Conservation (phyloP, 2,888 invertebrate genomes). For the Lasioglossum marginatum region DNA sequence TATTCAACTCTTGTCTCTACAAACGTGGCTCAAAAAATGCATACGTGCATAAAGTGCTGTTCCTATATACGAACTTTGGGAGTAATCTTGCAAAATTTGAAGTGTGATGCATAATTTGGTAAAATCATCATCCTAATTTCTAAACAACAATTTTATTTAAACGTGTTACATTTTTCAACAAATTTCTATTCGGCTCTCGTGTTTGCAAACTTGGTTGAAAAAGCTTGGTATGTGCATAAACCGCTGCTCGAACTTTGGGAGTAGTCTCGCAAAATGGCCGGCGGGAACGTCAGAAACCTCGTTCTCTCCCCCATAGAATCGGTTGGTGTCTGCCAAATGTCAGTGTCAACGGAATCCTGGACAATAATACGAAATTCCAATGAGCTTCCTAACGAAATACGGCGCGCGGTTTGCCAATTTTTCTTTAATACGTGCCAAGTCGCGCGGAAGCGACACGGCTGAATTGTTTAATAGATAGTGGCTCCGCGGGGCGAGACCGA, state of each 20-base stretch:
- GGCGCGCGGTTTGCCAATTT: conserved; percentile 60
- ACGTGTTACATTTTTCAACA: not conserved
- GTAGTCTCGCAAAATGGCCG: not conserved
- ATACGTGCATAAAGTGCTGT: not conserved
- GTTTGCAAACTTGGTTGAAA: not conserved
- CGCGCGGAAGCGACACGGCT: conserved; percentile 42
- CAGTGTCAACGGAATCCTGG: conserved; percentile 57
- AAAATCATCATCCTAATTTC: not conserved
- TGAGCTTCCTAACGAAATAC: conserved; percentile 55
- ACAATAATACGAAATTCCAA: conserved; percentile 48
- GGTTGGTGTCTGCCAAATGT: conserved; percentile 52
- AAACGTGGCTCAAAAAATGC: not conserved
- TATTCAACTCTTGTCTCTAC: not conserved
- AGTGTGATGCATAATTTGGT: no score
- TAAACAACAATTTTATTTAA: not conserved
- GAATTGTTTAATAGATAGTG: conserved; percentile 46
- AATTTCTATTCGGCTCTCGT: not conserved
- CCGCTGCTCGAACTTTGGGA: not conserved
- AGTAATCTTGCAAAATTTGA: not conserved
- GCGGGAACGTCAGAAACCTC: conserved; percentile 23
- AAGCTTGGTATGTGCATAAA: not conserved
- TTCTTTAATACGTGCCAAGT: conserved; percentile 64
- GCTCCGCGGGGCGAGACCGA: conserved; percentile 37
- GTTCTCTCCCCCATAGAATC: not conserved
- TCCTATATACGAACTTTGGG: no score